Percentiles rank a stretch among this genome's conserved stretches.
These are phyloP conservation scores for Onychomys torridus DNA, from an alignment of 2,797 vertebrate species.

Conservation along the genomic window DNA sequence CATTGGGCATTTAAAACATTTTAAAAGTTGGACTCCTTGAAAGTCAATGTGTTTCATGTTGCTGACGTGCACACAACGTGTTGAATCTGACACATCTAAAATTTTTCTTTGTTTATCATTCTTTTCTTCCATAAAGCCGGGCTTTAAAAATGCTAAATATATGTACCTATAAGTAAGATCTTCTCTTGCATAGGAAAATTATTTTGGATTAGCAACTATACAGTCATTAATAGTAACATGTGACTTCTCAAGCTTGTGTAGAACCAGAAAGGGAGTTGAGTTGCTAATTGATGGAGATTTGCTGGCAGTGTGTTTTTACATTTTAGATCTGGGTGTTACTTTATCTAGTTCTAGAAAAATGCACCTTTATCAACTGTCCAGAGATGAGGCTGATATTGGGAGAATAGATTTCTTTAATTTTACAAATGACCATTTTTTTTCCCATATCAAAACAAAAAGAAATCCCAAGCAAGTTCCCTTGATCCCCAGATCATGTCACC, in stretches of 20 bases:
- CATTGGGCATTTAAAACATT: conserved; percentile 35
- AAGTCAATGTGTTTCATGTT: conserved; percentile 34
- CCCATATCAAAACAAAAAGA: background rate
- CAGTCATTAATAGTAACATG: background rate
- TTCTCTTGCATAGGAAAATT: background rate
- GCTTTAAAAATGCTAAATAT: conserved; percentile 44
- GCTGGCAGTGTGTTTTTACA: background rate
- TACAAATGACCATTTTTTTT: conserved; percentile 3
- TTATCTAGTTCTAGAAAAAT: background rate
- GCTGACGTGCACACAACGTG: background rate
- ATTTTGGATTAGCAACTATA: conserved; percentile 42
- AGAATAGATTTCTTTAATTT: background rate
- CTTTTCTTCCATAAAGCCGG: conserved; percentile 27
- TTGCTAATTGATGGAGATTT: background rate
- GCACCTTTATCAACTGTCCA: background rate
- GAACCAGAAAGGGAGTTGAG: background rate
- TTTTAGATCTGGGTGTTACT: background rate
- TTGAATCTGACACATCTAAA: conserved; percentile 51
- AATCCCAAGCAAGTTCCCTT: background rate
- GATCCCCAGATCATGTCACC: background rate
- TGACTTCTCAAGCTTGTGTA: background rate
- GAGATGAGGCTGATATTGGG: background rate
- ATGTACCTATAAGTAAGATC: background rate
- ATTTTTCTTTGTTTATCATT: conserved; percentile 47
- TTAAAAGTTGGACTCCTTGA: conserved; percentile 9